Percentiles rank a stretch among this genome's conserved stretches.
phyloP scores from a whole-genome alignment of 2,113 vertebrate species.

The Hyperoodon ampullatus region DNA sequence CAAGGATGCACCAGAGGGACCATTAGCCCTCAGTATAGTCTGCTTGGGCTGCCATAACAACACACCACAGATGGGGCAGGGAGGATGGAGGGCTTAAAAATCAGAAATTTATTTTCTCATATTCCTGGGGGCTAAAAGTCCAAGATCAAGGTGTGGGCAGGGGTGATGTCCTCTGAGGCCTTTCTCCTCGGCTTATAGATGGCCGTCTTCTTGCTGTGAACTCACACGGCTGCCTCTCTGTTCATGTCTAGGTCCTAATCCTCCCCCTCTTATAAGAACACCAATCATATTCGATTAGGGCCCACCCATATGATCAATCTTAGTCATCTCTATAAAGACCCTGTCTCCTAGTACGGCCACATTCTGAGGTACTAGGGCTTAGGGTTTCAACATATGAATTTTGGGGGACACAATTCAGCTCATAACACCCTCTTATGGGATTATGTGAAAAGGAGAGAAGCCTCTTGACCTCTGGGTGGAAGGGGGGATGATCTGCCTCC shows the following conservation, averaged over 20 bases:
- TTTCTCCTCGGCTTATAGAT: neutral
- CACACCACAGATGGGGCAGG: accelerated
- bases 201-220: neutral
- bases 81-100: neutral
- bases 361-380: neutral
- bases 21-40: neutral
- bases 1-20: neutral
- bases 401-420: too few relatives aligned
- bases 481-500: accelerated
- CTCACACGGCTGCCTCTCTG: neutral
- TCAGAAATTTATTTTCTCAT: neutral
- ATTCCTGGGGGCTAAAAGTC: neutral
- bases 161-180: too few relatives aligned
- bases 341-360: neutral
- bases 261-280: neutral
- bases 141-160: neutral
- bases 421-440: too few relatives aligned
- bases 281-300: neutral
- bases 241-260: neutral
- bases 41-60: accelerated
- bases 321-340: neutral
- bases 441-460: neutral
- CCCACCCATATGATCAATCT: neutral
- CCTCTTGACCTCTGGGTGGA: neutral
- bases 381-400: neutral